Conservation (phyloP, 1,140 invertebrate species). For the Contarinia nasturtii region DNA sequence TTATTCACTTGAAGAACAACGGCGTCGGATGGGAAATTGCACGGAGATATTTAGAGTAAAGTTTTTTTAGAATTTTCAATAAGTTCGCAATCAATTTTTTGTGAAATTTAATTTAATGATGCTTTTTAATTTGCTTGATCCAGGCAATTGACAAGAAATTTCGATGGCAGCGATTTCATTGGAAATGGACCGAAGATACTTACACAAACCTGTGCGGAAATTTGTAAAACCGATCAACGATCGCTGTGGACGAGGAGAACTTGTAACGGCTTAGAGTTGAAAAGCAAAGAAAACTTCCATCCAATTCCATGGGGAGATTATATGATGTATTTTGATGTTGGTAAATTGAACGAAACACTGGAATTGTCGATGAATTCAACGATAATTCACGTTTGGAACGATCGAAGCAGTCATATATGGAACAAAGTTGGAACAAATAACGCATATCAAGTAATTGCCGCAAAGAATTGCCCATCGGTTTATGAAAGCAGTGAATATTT, state of each 20-base stretch:
- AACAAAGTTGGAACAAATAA: slow-evolving; percentile 27
- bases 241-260: slow-evolving; percentile 32
- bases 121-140: background rate
- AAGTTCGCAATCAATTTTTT: too few species aligned
- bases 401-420: slow-evolving; percentile 28
- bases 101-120: background rate
- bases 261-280: slow-evolving; percentile 43
- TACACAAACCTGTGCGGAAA: slow-evolving; percentile 36
- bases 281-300: slow-evolving; percentile 39
- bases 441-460: slow-evolving; percentile 34
- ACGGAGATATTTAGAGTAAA: slow-evolving; percentile 26
- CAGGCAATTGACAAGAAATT: slow-evolving; percentile 37
- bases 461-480: slow-evolving; percentile 35
- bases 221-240: slow-evolving; percentile 35
- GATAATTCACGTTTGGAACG: slow-evolving; percentile 51
- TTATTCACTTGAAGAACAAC: slow-evolving; percentile 36
- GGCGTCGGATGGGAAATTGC: slow-evolving; percentile 35
- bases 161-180: slow-evolving; percentile 42
- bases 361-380: slow-evolving; percentile 28
- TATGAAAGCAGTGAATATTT: slow-evolving; percentile 25
- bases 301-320: slow-evolving; percentile 40
- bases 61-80: background rate
- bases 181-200: slow-evolving; percentile 54
- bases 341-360: slow-evolving; percentile 27
- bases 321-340: slow-evolving; percentile 36